Base-by-base conservation (phyloP, 2,888 invertebrate species). In the Chrysolina oricalcia region DNA sequence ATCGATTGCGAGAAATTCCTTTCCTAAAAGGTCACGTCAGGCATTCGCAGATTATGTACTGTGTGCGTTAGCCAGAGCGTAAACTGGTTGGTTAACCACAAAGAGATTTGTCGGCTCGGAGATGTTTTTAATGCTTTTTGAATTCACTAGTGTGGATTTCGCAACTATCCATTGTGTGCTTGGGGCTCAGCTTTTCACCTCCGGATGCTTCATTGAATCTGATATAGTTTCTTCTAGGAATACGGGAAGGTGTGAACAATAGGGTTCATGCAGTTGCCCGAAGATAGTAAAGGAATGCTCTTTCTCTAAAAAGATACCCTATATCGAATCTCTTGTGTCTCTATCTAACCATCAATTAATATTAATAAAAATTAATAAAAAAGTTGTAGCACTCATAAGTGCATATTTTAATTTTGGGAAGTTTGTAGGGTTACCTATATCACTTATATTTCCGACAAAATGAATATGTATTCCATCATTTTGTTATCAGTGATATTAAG, bases 61-160 rank as follows among this genome's bases (percentile, higher is more conserved):
- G 65, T 82, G 78, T 77, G 78, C 81, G 78, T 79, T 80, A 81
- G 72, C 78, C 80, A 67, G 68, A 77, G 76, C 78, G 77, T 79
- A 78, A 81, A 81, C 78, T 78, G 79, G 78, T 68, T 80, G 82
- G 79, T 82, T 81, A 79, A 75, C 74, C 70, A 83, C 83, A 83
- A 83, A 81, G 77, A 70, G 83, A 81, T 84, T 83, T 81, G 75
- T 75, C 76, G 81, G 76, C 80, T 78, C 67, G 64, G 81, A 82
- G 82, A 79, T 82, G 78, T 78, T 81, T 82, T 83, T 80, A 79
- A 80, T 80, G 81, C 80, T 80, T 80, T 77, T 81, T 83, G 80
- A 80, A 77, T 79, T 73, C 76, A 80, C 77, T 76, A 83, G 81
- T 82, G 74, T 70, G 70, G 66, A 68, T 70, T 70, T 70, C 35